phyloP scores from a whole-genome alignment of 1,140 invertebrate species.

The Drosophila nigrodunni region DNA sequence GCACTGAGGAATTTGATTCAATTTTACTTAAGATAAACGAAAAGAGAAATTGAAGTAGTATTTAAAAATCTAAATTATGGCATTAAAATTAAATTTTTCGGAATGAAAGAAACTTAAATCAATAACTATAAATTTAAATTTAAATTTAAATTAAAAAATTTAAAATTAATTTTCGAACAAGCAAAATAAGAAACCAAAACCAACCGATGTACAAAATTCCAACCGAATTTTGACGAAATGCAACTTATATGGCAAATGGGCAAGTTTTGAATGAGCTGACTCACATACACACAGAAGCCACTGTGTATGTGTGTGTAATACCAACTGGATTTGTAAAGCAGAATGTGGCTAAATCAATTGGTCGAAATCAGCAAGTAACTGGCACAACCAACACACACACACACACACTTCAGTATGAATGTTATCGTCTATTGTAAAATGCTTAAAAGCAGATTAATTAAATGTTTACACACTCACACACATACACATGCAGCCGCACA shows the following conservation, averaged over 20 bases:
- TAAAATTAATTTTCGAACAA: slow-evolving; percentile 47
- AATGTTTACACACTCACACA: slow-evolving; percentile 2
- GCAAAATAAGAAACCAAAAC: slow-evolving; percentile 27
- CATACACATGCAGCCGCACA: neutral
- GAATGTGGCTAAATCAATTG: slow-evolving; percentile 18
- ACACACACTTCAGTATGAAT: slow-evolving; percentile 16
- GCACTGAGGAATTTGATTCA: slow-evolving; percentile 85
- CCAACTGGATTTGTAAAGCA: slow-evolving; percentile 27
- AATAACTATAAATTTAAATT: slow-evolving; percentile 20
- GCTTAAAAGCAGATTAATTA: slow-evolving; percentile 15
- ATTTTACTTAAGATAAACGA: slow-evolving; percentile 82
- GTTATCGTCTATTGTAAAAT: slow-evolving; percentile 22
- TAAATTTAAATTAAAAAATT: slow-evolving; percentile 5
- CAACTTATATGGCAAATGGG: slow-evolving; percentile 24
- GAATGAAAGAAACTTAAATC: neutral
- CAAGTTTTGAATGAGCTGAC: slow-evolving; percentile 47
- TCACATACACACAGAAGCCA: neutral
- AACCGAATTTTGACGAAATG: slow-evolving; percentile 11
- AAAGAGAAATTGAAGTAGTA: slow-evolving; percentile 74
- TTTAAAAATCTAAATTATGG: slow-evolving; percentile 42
- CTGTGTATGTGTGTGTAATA: slow-evolving; percentile 12
- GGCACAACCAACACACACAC: slow-evolving; percentile 7
- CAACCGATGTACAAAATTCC: slow-evolving; percentile 6
- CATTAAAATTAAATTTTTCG: slow-evolving; percentile 35
- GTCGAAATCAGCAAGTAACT: slow-evolving; percentile 22